phyloP scores from a whole-genome alignment of 2,113 vertebrate species.

The Chloebia gouldiae region DNA sequence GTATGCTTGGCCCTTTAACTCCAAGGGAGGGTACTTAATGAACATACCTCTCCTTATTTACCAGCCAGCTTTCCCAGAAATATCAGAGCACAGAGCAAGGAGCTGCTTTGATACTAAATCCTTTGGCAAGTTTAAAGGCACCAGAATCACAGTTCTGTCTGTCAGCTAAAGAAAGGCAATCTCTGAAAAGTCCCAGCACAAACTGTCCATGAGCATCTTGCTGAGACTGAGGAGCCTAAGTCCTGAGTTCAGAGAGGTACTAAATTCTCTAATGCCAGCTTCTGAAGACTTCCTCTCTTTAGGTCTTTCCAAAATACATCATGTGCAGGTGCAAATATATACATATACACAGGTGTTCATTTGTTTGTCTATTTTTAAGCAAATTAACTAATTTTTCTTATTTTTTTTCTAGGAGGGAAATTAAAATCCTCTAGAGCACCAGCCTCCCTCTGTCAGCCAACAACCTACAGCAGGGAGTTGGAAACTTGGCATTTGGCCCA shows the following conservation, averaged over 20 bases:
- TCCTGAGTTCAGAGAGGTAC: neutral
- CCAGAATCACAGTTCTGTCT: neutral
- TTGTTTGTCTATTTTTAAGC: neutral
- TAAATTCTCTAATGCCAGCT: neutral
- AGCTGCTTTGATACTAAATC: neutral
- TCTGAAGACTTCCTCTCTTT: neutral
- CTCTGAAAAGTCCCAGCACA: neutral
- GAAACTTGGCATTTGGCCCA: neutral
- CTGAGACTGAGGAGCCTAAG: neutral
- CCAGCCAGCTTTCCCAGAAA: neutral
- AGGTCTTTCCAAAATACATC: neutral
- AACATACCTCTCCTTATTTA: neutral
- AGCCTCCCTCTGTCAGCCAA: neutral
- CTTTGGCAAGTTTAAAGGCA: neutral
- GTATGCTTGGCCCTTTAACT: neutral
- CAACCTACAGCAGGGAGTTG: neutral
- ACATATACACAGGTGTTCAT: neutral
- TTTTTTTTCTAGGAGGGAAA: neutral
- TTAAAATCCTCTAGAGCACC: neutral
- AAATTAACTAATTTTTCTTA: neutral
- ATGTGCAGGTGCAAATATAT: neutral
- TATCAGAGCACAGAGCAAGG: neutral
- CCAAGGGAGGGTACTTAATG: neutral
- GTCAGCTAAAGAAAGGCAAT: neutral
- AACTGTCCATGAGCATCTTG: neutral